phyloP scores from a whole-genome alignment of 2,113 vertebrate genomes.

The Plecotus auritus region DNA sequence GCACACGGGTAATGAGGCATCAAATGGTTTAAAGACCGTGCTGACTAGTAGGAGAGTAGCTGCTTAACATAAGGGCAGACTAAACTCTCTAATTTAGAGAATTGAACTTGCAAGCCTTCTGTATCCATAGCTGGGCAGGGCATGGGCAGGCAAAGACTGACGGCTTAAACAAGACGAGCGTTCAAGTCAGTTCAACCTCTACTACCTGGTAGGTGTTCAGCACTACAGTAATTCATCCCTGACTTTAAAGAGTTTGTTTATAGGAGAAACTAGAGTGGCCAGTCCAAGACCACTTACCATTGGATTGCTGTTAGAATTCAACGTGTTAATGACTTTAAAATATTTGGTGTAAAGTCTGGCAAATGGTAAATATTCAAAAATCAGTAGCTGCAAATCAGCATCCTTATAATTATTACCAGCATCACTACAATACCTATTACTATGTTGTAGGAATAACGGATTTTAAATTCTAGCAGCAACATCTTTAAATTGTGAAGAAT shows the following conservation, averaged over 20 bases:
- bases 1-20: not conserved
- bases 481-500: not conserved
- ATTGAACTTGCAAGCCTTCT: not conserved
- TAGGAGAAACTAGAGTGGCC: not conserved
- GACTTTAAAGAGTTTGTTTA: not conserved
- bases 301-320: not conserved
- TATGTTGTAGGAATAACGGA: not conserved
- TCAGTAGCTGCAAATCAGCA: not conserved
- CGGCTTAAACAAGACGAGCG: not conserved
- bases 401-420: not conserved
- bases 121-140: not conserved
- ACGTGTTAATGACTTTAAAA: not conserved
- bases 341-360: not conserved
- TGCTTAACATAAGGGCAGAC: not conserved
- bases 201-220: not conserved
- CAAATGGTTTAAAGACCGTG: not conserved
- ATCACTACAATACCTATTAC: not conserved
- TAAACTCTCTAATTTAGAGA: constrained; percentile 10
- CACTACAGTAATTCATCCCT: not conserved
- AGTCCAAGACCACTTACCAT: not conserved
- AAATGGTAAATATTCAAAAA: not conserved
- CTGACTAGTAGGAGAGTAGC: not conserved
- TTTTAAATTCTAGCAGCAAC: not conserved
- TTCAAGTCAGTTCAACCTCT: not conserved
- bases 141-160: not conserved